phyloP scores from a whole-genome alignment of 2,113 vertebrate genomes.

The Rhynchopsitta pachyrhyncha region DNA sequence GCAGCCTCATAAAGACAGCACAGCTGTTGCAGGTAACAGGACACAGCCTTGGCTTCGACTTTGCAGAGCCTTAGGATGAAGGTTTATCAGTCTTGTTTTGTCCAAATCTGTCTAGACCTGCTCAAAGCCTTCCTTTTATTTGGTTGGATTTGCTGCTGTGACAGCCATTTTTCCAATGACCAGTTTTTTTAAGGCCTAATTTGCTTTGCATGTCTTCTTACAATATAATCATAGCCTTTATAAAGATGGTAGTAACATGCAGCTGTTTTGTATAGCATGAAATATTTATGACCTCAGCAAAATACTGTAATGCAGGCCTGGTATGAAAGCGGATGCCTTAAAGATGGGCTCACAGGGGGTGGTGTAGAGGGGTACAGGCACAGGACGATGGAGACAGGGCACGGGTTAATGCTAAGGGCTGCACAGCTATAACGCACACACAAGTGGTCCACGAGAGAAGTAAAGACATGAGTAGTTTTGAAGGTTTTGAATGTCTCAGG shows the following conservation, averaged over 20 bases:
- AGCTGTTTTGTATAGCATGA: fast-evolving
- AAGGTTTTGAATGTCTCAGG: neutral
- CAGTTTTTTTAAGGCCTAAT: neutral
- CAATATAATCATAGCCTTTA: neutral
- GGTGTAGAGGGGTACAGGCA: neutral
- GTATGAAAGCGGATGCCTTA: neutral
- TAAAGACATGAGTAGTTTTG: neutral
- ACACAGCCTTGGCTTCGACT: neutral
- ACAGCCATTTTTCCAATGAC: neutral
- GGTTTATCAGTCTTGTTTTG: neutral
- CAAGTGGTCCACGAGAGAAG: neutral
- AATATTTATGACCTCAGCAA: neutral
- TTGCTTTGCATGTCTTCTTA: neutral
- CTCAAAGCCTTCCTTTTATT: neutral
- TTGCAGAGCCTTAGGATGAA: neutral
- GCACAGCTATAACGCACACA: neutral
- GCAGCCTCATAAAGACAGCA: neutral
- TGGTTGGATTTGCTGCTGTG: neutral
- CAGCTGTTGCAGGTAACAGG: neutral
- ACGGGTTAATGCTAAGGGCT: neutral
- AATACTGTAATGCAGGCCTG: neutral
- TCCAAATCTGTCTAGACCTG: neutral
- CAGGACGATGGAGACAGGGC: neutral
- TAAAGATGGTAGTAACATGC: neutral
- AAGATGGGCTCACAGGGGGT: neutral